Percentiles rank a stretch among this genome's conserved stretches.
These are phyloP conservation scores for Neotoxoptera formosana DNA, from an alignment of 1,140 invertebrate species.

Conservation along the genomic window DNA sequence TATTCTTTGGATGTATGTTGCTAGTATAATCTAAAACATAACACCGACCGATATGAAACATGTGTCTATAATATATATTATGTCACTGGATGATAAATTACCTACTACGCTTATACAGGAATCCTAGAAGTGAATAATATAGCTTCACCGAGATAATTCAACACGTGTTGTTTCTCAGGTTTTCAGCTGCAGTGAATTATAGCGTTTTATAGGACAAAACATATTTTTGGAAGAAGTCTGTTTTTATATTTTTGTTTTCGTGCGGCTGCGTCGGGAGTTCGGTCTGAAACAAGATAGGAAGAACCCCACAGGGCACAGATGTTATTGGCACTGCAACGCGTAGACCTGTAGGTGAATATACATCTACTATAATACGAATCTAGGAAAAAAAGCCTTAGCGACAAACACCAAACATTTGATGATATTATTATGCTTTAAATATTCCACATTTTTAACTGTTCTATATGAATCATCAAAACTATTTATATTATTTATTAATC, in stretches of 20 bases:
- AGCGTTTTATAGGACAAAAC: neutral
- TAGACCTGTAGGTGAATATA: neutral
- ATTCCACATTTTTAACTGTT: no score
- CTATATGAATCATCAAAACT: no score
- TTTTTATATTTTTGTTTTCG: conserved; percentile 1
- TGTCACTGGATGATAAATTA: conserved; percentile 16
- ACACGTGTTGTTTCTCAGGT: neutral
- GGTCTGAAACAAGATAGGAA: neutral
- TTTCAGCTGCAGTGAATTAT: neutral
- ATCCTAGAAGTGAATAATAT: neutral
- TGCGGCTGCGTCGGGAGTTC: neutral
- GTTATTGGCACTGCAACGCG: neutral
- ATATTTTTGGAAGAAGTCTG: neutral
- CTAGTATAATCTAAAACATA: neutral
- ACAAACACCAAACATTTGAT: no score
- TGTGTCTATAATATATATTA: neutral
- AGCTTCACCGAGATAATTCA: neutral
- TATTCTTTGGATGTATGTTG: neutral
- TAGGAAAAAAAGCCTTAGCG: no score
- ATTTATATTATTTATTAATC: no score
- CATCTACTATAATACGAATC: no score
- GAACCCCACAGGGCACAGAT: neutral
- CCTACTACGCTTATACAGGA: neutral
- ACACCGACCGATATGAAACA: neutral
- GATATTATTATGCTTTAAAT: no score